These are phyloP conservation scores for Lethrus apterus DNA, from an alignment of 1,140 invertebrate genomes.

Conservation along the genomic window DNA sequence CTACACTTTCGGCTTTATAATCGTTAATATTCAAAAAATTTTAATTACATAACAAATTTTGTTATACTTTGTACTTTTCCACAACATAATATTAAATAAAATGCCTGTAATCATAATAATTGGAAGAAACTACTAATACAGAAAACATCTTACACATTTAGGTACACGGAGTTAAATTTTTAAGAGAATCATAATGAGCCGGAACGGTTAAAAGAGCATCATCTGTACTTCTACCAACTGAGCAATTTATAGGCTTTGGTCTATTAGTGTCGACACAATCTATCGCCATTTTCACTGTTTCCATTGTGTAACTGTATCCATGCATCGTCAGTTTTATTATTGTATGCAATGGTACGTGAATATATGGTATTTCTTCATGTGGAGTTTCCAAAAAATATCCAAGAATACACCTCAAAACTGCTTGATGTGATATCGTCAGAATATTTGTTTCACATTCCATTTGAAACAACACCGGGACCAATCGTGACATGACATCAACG, in stretches of 20 bases:
- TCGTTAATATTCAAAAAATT: too few relatives aligned
- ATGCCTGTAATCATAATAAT: too few relatives aligned
- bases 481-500: constrained; percentile 76
- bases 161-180: constrained; percentile 18
- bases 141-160: too few relatives aligned
- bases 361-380: constrained; percentile 76
- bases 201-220: constrained; percentile 64
- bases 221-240: constrained; percentile 50
- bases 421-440: constrained; percentile 84
- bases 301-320: constrained; percentile 76
- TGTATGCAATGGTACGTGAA: constrained; percentile 86
- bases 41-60: too few relatives aligned
- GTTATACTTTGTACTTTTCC: too few relatives aligned
- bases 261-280: constrained; percentile 81
- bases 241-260: constrained; percentile 62
- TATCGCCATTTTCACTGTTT: constrained; percentile 71
- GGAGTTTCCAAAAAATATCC: constrained; percentile 81
- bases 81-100: too few relatives aligned
- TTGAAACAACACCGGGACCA: constrained; percentile 72
- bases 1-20: too few relatives aligned
- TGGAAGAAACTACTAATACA: too few relatives aligned
- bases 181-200: constrained; percentile 56
- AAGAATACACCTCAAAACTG: constrained; percentile 82
- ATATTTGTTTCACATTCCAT: constrained; percentile 80
- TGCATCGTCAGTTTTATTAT: constrained; percentile 77